Evolutionary conservation across 2,888 invertebrate species (phyloP).

Genomic region (Diadegma fenestrale): DNA sequence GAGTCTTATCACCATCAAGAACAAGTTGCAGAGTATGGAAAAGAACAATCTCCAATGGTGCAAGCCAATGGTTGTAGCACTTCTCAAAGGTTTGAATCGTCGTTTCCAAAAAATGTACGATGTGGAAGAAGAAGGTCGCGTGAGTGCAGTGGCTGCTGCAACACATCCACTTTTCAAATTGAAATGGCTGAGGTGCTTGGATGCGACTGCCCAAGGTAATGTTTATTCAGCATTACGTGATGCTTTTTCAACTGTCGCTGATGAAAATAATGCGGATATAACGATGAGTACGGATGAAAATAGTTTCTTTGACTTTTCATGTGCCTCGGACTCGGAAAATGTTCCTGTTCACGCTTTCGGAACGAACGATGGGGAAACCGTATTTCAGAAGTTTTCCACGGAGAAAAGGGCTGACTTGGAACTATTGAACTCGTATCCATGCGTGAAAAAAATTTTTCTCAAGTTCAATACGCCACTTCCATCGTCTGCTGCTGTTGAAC

Average conservation of each 20-base stretch:
- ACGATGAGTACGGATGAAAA: background rate
- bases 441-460: constrained; percentile 3
- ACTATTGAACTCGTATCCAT: constrained; percentile 10
- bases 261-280: background rate
- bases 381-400: background rate
- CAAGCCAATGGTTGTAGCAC: background rate
- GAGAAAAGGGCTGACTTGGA: constrained; percentile 14
- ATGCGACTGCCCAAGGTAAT: background rate
- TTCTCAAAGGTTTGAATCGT: background rate
- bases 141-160: constrained; percentile 36
- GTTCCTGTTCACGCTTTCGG: constrained; percentile 9
- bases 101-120: constrained; percentile 29
- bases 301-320: constrained; percentile 34
- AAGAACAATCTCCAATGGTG: constrained; percentile 13
- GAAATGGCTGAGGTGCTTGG: too few relatives aligned
- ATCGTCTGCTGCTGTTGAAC: constrained; percentile 42
- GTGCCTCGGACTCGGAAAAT: background rate
- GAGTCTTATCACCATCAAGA: constrained; percentile 16
- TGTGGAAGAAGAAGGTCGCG: constrained; percentile 19
- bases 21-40: constrained; percentile 17
- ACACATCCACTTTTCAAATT: constrained; percentile 16
- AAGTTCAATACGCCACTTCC: constrained; percentile 41
- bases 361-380: constrained; percentile 1
- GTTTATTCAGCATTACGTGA: constrained; percentile 12
- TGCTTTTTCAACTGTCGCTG: background rate